These are phyloP conservation scores for Ormyrus labotus DNA, from an alignment of 2,888 invertebrate species.

Conservation along the genomic window DNA sequence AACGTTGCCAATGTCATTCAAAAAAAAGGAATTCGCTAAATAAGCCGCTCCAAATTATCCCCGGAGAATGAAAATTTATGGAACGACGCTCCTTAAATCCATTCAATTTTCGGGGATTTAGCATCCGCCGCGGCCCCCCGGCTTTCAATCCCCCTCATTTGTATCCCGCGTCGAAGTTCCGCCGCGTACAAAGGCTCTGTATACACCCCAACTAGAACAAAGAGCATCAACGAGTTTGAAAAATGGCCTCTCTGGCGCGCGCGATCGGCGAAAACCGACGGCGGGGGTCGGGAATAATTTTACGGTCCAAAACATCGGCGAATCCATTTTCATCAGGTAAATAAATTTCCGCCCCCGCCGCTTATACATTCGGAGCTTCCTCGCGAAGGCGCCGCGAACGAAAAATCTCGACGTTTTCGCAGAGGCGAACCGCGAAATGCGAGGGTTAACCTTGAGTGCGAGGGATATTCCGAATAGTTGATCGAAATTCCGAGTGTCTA, in stretches of 20 bases:
- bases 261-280: neutral
- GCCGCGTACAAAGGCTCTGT: conserved; percentile 9
- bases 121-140: conserved; percentile 24
- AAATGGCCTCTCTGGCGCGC: neutral
- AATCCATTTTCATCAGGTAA: conserved; percentile 2
- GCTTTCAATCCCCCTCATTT: conserved; percentile 36
- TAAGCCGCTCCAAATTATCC: neutral
- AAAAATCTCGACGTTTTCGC: neutral
- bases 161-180: conserved; percentile 13
- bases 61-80: conserved; percentile 33
- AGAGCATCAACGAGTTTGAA: conserved; percentile 22
- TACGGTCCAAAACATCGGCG: neutral
- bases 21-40: conserved; percentile 26
- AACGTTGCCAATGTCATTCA: no score
- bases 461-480: conserved; percentile 5
- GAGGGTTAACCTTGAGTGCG: conserved; percentile 26
- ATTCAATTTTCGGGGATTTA: conserved; percentile 50
- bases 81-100: conserved; percentile 36
- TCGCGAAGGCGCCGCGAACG: neutral
- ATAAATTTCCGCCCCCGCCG: neutral
- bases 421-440: neutral
- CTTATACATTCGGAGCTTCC: neutral
- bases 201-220: neutral
- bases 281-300: no score
- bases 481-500: neutral